Evolutionary conservation across 2,113 vertebrate genomes (phyloP), one percentile per base, ranked within the genome.

Genomic region (Chloebia gouldiae): DNA sequence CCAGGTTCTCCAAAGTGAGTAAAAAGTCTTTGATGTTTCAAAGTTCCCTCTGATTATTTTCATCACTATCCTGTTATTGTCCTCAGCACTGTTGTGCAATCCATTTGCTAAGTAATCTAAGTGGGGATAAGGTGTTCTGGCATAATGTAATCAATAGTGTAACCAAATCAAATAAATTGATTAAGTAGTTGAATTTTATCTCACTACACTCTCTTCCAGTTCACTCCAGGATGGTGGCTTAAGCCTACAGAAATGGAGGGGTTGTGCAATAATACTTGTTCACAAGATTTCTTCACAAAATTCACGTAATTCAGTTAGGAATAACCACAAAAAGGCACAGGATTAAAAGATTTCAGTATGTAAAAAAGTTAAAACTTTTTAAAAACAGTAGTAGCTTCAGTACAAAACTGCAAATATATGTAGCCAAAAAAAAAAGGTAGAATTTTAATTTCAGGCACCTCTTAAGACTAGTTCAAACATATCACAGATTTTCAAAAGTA

Each of bases 321-420:
- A 88, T 50, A 93, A 81, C 81, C 88, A 93, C 54, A 79, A 68
- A 72, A 90, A 76, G 61, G 88, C 4, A 4, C 49, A 68, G 33
- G 86, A 81, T 21, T 60, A 66, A 49, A 90, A 83, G 35, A 76
- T 81, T 70, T 92, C 93, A 86, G 44, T 45, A 95, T 10, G 30
- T 91, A 87, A 92, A 97, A 92, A 88, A 91, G 60, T 78, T 71
- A 91, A 94, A 90, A 70, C 31, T 81, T 96, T 96, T 49, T 70
- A 3, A 71, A 95, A 96, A 89, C 89, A 97, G 94, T 92, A 96
- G 91, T 94, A 92, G 77, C 83, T 95, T 92, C 93, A 91, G 77
- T 93, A 96, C 61, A 93, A 96, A 95, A 91, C 37, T 76, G 94
- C 86, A 93, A 93, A 71, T 79, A 82, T 7, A 88, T 10, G 54